A percentile compares a stretch with the other conserved stretches of the same genome.
phyloP scores from a whole-genome alignment of 2,888 invertebrate species.

The Andrena camellia region DNA sequence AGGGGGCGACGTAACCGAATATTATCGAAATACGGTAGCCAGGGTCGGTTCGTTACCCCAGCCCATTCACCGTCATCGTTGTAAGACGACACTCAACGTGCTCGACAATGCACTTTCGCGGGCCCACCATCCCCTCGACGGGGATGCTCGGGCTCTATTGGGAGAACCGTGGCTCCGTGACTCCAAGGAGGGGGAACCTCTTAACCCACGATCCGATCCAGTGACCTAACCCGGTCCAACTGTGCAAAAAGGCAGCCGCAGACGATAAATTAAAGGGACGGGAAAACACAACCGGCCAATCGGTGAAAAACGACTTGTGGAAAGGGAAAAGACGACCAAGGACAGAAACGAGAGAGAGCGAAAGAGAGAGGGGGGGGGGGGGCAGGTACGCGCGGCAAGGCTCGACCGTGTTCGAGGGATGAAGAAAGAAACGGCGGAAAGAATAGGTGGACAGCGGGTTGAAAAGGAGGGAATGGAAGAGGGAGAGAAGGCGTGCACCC shows the following conservation, averaged over 20 bases:
- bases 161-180: constrained; percentile 53
- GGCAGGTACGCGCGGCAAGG: not conserved
- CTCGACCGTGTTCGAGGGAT: not conserved
- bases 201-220: constrained; percentile 69
- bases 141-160: constrained; percentile 52
- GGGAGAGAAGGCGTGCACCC: constrained; percentile 55
- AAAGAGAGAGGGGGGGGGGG: not conserved
- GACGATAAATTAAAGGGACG: constrained; percentile 60
- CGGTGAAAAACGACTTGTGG: constrained; percentile 29
- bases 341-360: not conserved
- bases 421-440: constrained; percentile 17
- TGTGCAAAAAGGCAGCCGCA: constrained; percentile 52
- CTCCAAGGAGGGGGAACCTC: constrained; percentile 42
- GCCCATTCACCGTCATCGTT: constrained; percentile 41
- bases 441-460: constrained; percentile 28
- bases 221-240: constrained; percentile 66
- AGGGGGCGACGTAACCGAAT: not conserved
- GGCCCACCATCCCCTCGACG: constrained; percentile 16
- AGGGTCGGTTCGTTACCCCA: constrained; percentile 35
- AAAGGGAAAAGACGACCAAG: not conserved
- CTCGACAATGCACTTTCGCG: constrained; percentile 44
- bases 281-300: constrained; percentile 42
- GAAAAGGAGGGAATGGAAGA: constrained; percentile 17
- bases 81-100: constrained; percentile 45
- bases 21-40: constrained; percentile 28